Evolutionary conservation across 1,140 invertebrate genomes (phyloP).

Genomic region (Melipona quadrifasciata): DNA sequence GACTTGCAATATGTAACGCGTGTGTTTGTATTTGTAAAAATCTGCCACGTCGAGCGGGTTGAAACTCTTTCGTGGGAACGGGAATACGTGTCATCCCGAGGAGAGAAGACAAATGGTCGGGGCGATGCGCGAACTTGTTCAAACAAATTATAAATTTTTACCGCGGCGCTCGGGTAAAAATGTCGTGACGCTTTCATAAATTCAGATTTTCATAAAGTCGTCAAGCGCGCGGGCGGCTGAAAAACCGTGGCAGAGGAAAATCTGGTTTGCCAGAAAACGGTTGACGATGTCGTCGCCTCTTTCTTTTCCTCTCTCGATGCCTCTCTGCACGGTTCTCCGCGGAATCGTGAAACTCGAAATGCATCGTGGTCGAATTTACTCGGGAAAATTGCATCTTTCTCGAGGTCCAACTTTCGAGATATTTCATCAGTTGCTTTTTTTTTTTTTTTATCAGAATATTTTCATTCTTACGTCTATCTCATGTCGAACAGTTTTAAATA

Average conservation of each 20-base stretch:
- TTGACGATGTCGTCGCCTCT: neutral
- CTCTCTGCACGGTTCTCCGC: neutral
- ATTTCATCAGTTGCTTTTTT: too few relatives aligned
- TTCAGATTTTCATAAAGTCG: constrained; percentile 21
- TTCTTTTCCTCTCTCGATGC: neutral
- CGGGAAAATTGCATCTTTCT: neutral
- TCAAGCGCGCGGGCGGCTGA: neutral
- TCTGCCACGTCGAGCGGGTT: too few relatives aligned
- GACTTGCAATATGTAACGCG: too few relatives aligned
- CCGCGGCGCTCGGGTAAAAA: neutral
- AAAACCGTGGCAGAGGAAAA: neutral
- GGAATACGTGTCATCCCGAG: neutral
- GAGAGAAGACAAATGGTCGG: neutral
- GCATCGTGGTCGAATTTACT: neutral
- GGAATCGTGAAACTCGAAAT: neutral
- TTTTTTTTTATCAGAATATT: too few relatives aligned
- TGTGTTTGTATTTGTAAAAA: too few relatives aligned
- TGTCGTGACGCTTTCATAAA: neutral
- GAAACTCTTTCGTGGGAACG: neutral
- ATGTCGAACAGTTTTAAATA: too few relatives aligned
- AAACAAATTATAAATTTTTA: constrained; percentile 33
- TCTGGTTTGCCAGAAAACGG: neutral
- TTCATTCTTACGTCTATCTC: too few relatives aligned
- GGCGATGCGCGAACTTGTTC: neutral
- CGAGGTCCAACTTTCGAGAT: neutral